A percentile compares a stretch with the other conserved stretches of the same genome.
Evolutionary conservation across 2,113 vertebrate species (phyloP).

Genomic region (Chionodraco myersi): DNA sequence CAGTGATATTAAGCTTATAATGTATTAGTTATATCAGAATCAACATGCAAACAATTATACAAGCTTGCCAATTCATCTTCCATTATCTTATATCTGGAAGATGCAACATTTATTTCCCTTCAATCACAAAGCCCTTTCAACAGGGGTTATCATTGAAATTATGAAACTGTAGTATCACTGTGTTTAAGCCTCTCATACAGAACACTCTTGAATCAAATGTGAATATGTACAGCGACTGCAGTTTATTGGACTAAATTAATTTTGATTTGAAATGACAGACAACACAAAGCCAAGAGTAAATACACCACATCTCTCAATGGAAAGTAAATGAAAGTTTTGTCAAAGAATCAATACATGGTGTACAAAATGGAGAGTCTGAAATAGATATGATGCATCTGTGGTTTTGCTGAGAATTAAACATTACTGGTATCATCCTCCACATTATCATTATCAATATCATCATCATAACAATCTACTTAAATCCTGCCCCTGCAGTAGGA

Average conservation of each 20-base stretch:
- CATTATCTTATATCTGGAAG: neutral
- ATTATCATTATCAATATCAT: conserved; percentile 16
- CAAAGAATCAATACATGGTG: conserved; percentile 43
- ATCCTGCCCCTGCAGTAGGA: conserved; percentile 27
- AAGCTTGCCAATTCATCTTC: neutral
- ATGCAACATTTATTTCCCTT: neutral
- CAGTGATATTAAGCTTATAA: neutral
- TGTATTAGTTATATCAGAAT: neutral
- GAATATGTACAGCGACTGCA: conserved; percentile 73
- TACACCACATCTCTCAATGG: conserved; percentile 43
- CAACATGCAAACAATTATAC: neutral
- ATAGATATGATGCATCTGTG: conserved; percentile 26
- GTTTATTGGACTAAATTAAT: conserved; percentile 73
- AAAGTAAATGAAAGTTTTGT: conserved; percentile 40
- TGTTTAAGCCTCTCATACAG: neutral
- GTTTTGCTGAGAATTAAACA: conserved; percentile 47
- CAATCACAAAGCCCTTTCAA: neutral
- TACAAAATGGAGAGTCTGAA: conserved; percentile 64
- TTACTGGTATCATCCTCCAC: conserved; percentile 23
- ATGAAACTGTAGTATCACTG: too few relatives aligned
- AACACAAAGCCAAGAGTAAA: conserved; percentile 53
- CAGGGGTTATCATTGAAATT: neutral
- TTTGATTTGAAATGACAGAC: conserved; percentile 52
- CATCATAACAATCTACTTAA: conserved; percentile 31
- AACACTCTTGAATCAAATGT: conserved; percentile 27